These are phyloP conservation scores for Tetragonisca angustula DNA, from an alignment of 2,888 invertebrate genomes.

Conservation along the genomic window DNA sequence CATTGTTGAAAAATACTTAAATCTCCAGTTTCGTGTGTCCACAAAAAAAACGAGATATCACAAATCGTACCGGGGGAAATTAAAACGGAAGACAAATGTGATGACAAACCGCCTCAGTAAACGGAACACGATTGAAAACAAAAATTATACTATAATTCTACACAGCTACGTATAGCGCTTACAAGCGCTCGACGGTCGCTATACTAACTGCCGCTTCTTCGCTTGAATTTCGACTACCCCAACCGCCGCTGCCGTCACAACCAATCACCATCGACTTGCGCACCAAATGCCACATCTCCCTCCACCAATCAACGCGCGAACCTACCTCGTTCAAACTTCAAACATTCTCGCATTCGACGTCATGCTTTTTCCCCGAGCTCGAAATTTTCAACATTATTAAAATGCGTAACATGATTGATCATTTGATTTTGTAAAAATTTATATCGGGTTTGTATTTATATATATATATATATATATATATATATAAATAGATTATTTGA, in stretches of 20 bases:
- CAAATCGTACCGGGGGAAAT: not conserved
- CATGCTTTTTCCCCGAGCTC: not conserved
- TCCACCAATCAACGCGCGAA: constrained; percentile 13
- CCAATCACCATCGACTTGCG: constrained; percentile 61
- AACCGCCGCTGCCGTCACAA: constrained; percentile 65
- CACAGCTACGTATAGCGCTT: constrained; percentile 77
- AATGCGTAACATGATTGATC: not conserved
- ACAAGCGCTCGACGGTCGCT: constrained; percentile 79
- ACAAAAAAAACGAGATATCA: not conserved
- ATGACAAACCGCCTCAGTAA: not conserved
- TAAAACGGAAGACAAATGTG: not conserved
- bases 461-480: not conserved
- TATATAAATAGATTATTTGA: not conserved
- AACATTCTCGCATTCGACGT: not conserved
- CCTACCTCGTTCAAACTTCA: not conserved
- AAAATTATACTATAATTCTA: constrained; percentile 68
- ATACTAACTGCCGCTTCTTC: constrained; percentile 80
- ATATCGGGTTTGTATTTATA: not conserved
- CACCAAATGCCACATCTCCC: constrained; percentile 4
- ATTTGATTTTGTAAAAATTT: not conserved
- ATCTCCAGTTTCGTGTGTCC: not conserved
- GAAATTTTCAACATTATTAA: not conserved
- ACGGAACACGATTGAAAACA: constrained; percentile 26
- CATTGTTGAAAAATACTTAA: constrained; percentile 42
- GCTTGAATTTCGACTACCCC: constrained; percentile 80